These are phyloP conservation scores for Charina bottae DNA, from an alignment of 2,113 vertebrate genomes.

Conservation along the genomic window DNA sequence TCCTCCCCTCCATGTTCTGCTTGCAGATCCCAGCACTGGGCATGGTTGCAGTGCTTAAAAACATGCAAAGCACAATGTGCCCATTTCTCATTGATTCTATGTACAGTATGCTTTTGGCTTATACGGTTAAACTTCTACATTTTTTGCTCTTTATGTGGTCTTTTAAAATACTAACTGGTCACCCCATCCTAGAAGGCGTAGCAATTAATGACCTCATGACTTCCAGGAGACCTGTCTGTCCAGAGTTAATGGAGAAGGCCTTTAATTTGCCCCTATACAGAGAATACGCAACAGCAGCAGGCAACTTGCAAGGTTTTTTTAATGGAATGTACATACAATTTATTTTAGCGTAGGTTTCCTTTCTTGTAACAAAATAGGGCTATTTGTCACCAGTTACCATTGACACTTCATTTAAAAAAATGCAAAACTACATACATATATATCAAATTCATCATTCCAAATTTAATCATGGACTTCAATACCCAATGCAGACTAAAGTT, in stretches of 20 bases:
- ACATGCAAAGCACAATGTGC: too few species aligned
- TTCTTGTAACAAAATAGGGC: not conserved
- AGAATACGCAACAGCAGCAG: not conserved
- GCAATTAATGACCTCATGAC: not conserved
- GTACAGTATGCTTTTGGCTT: too few species aligned
- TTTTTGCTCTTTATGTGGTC: too few species aligned
- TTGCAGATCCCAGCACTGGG: too few species aligned
- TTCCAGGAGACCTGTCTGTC: too few species aligned
- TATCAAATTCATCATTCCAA: not conserved
- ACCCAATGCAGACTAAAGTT: not conserved
- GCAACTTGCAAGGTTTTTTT: not conserved
- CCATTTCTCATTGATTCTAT: too few species aligned
- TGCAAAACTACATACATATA: not conserved
- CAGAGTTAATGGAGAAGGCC: not conserved
- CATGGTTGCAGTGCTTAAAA: too few species aligned
- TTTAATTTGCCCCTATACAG: not conserved
- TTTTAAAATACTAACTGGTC: too few species aligned
- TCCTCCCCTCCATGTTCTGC: too few species aligned
- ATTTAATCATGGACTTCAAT: too few species aligned
- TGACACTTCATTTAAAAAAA: not conserved
- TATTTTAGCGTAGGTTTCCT: not conserved
- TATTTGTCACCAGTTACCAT: not conserved
- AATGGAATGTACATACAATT: not conserved
- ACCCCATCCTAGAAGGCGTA: too few species aligned
- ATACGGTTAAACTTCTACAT: too few species aligned